Evolutionary conservation across 1,140 invertebrate genomes (phyloP).

Genomic region (Caenorhabditis tropicalis): DNA sequence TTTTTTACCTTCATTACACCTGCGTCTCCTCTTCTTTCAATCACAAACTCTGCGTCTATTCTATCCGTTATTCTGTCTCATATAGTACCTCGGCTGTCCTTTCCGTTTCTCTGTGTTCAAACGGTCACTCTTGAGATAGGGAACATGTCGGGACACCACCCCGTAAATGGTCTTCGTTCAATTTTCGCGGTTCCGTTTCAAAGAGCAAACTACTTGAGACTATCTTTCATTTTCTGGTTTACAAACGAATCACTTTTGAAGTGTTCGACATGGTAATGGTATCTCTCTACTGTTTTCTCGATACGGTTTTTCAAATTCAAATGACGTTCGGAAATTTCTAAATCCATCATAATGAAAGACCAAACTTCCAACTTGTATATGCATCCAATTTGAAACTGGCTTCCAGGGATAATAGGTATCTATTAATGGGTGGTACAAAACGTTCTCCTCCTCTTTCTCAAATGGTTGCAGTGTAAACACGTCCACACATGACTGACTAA

Average conservation of each 20-base stretch:
- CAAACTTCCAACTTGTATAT: not conserved
- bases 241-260: not conserved
- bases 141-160: not conserved
- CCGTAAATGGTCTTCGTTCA: not conserved
- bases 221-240: not conserved
- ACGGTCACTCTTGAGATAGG: slow-evolving; percentile 38
- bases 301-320: too few species aligned
- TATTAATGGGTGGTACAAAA: slow-evolving; percentile 30
- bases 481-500: slow-evolving; percentile 27
- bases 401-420: slow-evolving; percentile 31
- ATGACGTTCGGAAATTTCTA: too few species aligned
- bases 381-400: not conserved
- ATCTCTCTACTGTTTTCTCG: too few species aligned
- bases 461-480: not conserved
- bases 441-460: not conserved
- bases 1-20: not conserved
- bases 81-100: not conserved
- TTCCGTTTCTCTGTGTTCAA: not conserved
- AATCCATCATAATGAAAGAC: too few species aligned
- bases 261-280: not conserved
- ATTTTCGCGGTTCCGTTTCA: slow-evolving; percentile 30
- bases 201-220: not conserved
- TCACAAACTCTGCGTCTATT: not conserved
- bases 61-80: not conserved
- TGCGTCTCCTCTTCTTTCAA: slow-evolving; percentile 8